A percentile compares a stretch with the other conserved stretches of the same genome.
These are phyloP conservation scores for Alloscopus bannaensis DNA, from an alignment of 2,888 invertebrate species.

Conservation along the genomic window DNA sequence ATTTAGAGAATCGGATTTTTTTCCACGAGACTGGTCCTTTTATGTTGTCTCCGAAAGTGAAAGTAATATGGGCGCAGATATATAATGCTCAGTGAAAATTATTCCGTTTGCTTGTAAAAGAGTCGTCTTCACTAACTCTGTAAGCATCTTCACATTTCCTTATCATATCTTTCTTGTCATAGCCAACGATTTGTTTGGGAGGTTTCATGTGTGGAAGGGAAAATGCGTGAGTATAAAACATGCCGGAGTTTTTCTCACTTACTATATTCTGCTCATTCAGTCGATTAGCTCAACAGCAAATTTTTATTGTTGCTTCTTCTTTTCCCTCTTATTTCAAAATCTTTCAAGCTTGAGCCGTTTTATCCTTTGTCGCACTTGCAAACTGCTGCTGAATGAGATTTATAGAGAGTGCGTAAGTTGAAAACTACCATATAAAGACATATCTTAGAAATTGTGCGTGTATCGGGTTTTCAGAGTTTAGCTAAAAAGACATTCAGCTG, in stretches of 20 bases:
- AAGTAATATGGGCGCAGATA: background rate
- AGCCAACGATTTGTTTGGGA: background rate
- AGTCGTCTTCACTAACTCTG: too few relatives aligned
- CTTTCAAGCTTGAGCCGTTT: conserved; percentile 11
- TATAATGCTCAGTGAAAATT: conserved; percentile 1
- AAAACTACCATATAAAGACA: background rate
- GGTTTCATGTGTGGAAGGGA: background rate
- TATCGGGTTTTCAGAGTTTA: too few relatives aligned
- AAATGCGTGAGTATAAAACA: conserved; percentile 4
- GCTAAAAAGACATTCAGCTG: background rate
- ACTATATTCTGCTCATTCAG: background rate
- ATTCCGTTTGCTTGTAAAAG: too few relatives aligned
- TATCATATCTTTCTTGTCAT: background rate
- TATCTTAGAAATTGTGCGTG: background rate
- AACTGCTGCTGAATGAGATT: background rate
- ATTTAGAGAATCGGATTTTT: conserved; percentile 15
- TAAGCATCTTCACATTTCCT: background rate
- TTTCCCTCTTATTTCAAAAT: conserved; percentile 2
- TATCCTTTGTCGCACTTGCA: background rate
- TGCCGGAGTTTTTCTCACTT: background rate
- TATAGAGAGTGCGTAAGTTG: background rate
- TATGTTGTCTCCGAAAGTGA: conserved; percentile 13
- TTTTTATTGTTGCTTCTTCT: conserved; percentile 13
- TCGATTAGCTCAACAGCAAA: background rate
- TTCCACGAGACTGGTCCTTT: conserved; percentile 47